These are phyloP conservation scores for Rhagoletis zephyria DNA, from an alignment of 1,140 invertebrate genomes.

Conservation along the genomic window DNA sequence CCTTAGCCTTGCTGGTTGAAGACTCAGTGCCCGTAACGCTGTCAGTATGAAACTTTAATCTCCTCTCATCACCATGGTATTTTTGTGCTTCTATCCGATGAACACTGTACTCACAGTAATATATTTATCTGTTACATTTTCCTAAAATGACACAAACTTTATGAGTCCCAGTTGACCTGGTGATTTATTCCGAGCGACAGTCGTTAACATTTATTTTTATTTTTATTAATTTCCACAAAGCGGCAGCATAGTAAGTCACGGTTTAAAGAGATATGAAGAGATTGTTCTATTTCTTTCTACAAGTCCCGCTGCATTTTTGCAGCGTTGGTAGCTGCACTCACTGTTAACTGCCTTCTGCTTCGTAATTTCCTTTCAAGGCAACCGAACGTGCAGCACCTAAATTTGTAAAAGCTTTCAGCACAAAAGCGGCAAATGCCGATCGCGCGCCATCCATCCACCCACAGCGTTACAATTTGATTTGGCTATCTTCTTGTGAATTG, in stretches of 20 bases:
- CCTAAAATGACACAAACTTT: background rate
- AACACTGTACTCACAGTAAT: too few relatives aligned
- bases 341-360: background rate
- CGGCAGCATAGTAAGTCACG: slow-evolving; percentile 23
- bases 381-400: background rate
- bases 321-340: background rate
- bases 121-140: too few relatives aligned
- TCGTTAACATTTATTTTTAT: background rate
- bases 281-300: background rate
- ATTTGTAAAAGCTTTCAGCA: background rate
- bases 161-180: background rate
- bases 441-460: background rate
- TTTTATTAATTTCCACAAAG: background rate
- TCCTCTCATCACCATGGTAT: too few relatives aligned
- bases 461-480: slow-evolving; percentile 46
- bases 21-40: too few relatives aligned
- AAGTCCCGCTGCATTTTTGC: background rate
- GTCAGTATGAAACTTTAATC: too few relatives aligned
- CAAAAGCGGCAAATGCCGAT: background rate
- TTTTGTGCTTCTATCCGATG: too few relatives aligned
- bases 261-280: background rate
- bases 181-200: background rate
- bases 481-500: slow-evolving; percentile 45
- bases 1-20: too few relatives aligned
- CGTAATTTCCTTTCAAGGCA: background rate